Evolutionary conservation across 2,888 invertebrate genomes (phyloP).

Genomic region (Drosophila affinis): DNA sequence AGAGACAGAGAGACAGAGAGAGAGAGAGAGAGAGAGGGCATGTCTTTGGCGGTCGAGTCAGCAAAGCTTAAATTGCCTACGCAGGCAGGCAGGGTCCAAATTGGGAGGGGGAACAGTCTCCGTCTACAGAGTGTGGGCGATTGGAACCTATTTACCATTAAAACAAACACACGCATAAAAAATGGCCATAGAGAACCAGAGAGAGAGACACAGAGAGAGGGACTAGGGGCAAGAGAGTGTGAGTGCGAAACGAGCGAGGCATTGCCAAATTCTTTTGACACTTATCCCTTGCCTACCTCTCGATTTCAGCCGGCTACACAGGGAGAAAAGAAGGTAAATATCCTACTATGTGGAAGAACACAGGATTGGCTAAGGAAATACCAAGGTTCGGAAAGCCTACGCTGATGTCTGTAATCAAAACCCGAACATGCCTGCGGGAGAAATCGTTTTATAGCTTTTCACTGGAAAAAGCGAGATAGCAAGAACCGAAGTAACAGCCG

Average conservation of each 20-base stretch:
- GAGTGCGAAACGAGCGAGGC: conserved; percentile 57
- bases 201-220: conserved; percentile 59
- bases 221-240: background rate
- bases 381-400: too few species aligned
- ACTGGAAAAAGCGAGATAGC: too few species aligned
- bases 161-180: conserved; percentile 63
- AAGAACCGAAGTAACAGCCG: too few species aligned
- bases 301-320: conserved; percentile 4
- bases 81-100: conserved; percentile 49
- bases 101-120: background rate
- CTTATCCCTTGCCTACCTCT: conserved; percentile 69
- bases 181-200: conserved; percentile 38
- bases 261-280: conserved; percentile 81
- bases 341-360: too few species aligned
- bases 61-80: conserved; percentile 76
- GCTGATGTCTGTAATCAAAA: too few species aligned
- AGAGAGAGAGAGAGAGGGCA: conserved; percentile 27
- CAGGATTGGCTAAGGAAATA: too few species aligned
- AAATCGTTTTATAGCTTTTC: too few species aligned
- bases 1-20: conserved; percentile 19
- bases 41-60: conserved; percentile 66
- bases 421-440: too few species aligned
- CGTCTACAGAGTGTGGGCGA: conserved; percentile 5
- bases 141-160: conserved; percentile 58
- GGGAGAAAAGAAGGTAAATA: background rate